phyloP scores from a whole-genome alignment of 35 echinoderm and acorn worm genomes.

The Patiria miniata region DNA sequence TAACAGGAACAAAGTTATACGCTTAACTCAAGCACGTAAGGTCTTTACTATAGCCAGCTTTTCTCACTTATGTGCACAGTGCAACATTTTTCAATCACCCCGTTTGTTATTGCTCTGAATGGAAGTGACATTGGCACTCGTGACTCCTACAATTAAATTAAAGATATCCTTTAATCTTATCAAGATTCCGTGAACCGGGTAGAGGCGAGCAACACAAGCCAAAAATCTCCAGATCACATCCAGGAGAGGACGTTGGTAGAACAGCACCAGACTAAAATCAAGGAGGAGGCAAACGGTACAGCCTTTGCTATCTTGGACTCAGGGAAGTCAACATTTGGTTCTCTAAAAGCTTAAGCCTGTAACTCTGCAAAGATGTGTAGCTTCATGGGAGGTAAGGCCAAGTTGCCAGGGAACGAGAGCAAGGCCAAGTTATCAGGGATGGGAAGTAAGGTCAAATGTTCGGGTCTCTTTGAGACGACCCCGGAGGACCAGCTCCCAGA shows the following conservation, averaged over 20 bases:
- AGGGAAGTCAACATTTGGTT: not conserved
- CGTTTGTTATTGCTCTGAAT: not conserved
- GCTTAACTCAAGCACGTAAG: no score
- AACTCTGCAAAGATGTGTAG: not conserved
- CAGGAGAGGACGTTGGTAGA: not conserved
- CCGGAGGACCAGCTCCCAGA: no score
- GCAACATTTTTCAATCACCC: no score
- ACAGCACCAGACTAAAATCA: not conserved
- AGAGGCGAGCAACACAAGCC: not conserved
- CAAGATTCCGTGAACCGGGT: not conserved
- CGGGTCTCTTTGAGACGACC: not conserved
- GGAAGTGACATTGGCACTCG: not conserved
- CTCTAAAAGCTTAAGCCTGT: not conserved
- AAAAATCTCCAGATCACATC: not conserved
- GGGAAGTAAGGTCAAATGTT: not conserved
- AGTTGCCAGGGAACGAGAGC: not conserved
- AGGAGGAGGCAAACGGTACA: no score
- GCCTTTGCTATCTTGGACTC: not conserved
- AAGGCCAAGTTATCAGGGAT: not conserved
- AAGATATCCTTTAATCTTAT: conserved; percentile 19
- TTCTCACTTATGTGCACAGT: no score
- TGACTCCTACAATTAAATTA: conserved; percentile 9
- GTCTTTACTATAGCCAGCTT: no score
- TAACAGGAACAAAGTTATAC: not conserved
- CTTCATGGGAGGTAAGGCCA: not conserved